Percentiles rank a stretch among this genome's conserved stretches.
These are phyloP conservation scores for Gymnopithys bicolor DNA, from an alignment of 2,797 vertebrate genomes.

Conservation along the genomic window DNA sequence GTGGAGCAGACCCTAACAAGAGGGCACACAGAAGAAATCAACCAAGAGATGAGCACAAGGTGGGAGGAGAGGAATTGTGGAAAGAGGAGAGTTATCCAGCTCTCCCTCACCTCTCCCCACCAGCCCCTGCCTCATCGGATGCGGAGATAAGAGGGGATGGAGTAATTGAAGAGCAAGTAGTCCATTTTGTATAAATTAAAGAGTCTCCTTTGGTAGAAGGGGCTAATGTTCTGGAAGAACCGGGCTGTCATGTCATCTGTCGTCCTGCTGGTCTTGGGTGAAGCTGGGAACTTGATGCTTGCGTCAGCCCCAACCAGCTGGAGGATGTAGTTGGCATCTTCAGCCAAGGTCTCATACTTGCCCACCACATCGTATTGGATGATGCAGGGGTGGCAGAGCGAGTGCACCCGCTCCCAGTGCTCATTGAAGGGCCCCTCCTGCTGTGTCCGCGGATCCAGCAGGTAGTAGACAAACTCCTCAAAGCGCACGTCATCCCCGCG, in stretches of 20 bases:
- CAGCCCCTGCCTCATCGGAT: constrained; percentile 77
- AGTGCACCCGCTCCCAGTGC: constrained; percentile 95
- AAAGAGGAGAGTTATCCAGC: constrained; percentile 42
- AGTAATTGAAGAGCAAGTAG: constrained; percentile 96
- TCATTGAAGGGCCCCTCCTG: constrained; percentile 91
- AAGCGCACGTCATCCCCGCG: constrained; percentile 89
- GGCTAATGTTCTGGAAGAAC: constrained; percentile 90
- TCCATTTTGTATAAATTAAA: constrained; percentile 96
- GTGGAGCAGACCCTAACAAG: neutral
- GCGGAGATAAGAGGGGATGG: constrained; percentile 86
- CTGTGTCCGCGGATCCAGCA: constrained; percentile 90
- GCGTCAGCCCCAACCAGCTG: constrained; percentile 80
- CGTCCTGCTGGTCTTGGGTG: constrained; percentile 82
- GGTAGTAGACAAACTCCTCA: constrained; percentile 91
- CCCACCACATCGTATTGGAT: constrained; percentile 95
- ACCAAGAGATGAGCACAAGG: neutral
- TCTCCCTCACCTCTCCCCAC: neutral
- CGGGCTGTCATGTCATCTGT: constrained; percentile 83
- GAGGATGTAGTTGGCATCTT: constrained; percentile 89
- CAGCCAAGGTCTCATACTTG: constrained; percentile 91
- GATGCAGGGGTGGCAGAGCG: constrained; percentile 94
- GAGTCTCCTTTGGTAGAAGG: constrained; percentile 92
- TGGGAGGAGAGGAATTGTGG: neutral
- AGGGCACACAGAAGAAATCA: neutral
- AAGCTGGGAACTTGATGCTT: constrained; percentile 84